These are phyloP conservation scores for Helobdella robusta DNA, from an alignment of 2,888 invertebrate genomes.

Conservation along the genomic window DNA sequence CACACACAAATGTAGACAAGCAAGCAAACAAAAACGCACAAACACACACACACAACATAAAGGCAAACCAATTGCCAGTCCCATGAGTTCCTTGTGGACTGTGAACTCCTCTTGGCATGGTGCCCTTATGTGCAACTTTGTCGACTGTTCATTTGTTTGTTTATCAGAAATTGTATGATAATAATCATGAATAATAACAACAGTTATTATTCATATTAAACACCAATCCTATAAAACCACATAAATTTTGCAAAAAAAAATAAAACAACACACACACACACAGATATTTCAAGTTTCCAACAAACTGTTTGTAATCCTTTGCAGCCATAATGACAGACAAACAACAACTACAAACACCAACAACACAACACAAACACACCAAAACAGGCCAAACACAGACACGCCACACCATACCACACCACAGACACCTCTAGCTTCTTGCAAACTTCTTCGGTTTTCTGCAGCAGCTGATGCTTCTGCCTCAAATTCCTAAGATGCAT, in stretches of 20 bases:
- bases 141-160: too few relatives aligned
- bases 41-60: too few relatives aligned
- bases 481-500: constrained; percentile 74
- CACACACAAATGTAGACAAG: too few relatives aligned
- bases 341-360: not conserved
- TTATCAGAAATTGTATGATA: not conserved
- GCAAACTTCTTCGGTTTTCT: constrained; percentile 90
- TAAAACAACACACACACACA: too few relatives aligned
- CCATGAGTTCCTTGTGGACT: constrained; percentile 93
- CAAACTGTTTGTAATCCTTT: not conserved
- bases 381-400: not conserved
- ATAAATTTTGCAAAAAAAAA: too few relatives aligned
- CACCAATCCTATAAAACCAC: too few relatives aligned
- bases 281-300: too few relatives aligned
- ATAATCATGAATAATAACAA: not conserved
- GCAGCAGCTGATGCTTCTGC: constrained; percentile 66
- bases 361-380: not conserved
- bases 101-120: constrained; percentile 72
- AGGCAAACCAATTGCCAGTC: constrained; percentile 91
- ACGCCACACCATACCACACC: too few relatives aligned
- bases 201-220: too few relatives aligned
- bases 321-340: not conserved
- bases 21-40: too few relatives aligned
- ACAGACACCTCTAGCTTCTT: constrained; percentile 67
- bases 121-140: constrained; percentile 56